Evolutionary conservation across 2,888 invertebrate genomes (phyloP), one percentile per base, ranked within the genome.

Genomic region (Oscheius myriophilus): DNA sequence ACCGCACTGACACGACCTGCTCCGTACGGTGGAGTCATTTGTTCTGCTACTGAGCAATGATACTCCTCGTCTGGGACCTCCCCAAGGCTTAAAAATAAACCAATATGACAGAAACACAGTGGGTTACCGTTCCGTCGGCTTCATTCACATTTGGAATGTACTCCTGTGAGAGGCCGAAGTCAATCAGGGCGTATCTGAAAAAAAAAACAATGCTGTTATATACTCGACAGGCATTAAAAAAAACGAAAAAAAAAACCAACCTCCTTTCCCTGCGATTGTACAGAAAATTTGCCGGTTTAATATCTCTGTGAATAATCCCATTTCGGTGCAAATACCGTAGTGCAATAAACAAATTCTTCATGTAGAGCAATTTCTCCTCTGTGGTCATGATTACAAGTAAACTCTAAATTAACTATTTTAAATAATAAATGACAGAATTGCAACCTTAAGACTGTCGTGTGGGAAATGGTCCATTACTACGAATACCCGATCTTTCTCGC

Each of bases 221-320:
- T 6, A 6, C 9, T 9, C 9, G 33, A 3, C 33, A 9, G 9
- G 9, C 9, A 6, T 33, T 33, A 6, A 33, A 33, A 33, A 33
- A 1, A 33, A 61, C 41, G 16, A 3, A 53, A 14, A 18, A 14
- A 2, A 26, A 26, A 16, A 26, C 25, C 41, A 41, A 62, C 80
- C 72, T 68, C 57, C 49, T 65, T 52, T 23, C 39, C 45, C 90
- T 89, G 16, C 93, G 89, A 87, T 93, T 92, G 86, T 93, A 94
- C 12, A 95, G 89, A 87, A 95, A 95, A 89, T 95, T 95, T 87
- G 92, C 93, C 1, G 95, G 95, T 88, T 95, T 95, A 51, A 95
- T 91, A 86, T 95, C 95, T 66, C 95, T 89, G 87, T 95, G 95
- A 70, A 95, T 93, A 72, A 95, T 91, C 73, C 92, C 91, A 87